Percentiles rank a stretch among this genome's conserved stretches.
These are phyloP conservation scores for Rhabdornis inornatus DNA, from an alignment of 2,113 vertebrate genomes.

Conservation along the genomic window DNA sequence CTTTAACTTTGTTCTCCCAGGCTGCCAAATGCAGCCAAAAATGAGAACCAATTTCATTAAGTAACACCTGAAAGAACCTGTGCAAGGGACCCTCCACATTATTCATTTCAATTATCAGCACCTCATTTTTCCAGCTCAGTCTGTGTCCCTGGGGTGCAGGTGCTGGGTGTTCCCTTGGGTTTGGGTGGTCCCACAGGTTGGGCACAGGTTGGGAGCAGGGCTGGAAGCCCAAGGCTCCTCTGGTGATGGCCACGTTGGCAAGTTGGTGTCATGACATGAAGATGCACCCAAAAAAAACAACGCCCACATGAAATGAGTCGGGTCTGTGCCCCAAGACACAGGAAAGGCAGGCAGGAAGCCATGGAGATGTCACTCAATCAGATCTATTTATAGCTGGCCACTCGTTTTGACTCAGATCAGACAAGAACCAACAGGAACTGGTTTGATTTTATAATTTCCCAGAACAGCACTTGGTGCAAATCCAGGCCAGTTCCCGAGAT, in stretches of 20 bases:
- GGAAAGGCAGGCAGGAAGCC: constrained; percentile 28
- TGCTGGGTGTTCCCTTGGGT: neutral
- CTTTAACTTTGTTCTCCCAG: rapidly evolving
- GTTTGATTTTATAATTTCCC: neutral
- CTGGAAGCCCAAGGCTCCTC: neutral
- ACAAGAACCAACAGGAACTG: neutral
- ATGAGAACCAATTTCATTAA: neutral
- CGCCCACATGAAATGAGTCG: rapidly evolving
- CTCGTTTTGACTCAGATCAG: neutral
- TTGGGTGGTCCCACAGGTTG: neutral
- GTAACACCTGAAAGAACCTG: neutral
- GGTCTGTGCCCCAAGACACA: neutral
- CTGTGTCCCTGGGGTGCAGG: neutral
- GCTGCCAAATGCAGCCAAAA: neutral
- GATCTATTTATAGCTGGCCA: neutral
- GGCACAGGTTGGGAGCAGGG: neutral
- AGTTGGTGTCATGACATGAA: rapidly evolving
- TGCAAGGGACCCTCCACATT: neutral
- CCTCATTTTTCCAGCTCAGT: neutral
- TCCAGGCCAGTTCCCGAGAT: rapidly evolving
- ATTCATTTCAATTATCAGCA: neutral
- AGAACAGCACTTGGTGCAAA: neutral
- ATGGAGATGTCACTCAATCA: neutral
- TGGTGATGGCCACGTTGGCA: neutral
- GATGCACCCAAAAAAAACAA: neutral